Evolutionary conservation across 1,140 invertebrate genomes (phyloP).

Genomic region (Trachelipus rathkii): DNA sequence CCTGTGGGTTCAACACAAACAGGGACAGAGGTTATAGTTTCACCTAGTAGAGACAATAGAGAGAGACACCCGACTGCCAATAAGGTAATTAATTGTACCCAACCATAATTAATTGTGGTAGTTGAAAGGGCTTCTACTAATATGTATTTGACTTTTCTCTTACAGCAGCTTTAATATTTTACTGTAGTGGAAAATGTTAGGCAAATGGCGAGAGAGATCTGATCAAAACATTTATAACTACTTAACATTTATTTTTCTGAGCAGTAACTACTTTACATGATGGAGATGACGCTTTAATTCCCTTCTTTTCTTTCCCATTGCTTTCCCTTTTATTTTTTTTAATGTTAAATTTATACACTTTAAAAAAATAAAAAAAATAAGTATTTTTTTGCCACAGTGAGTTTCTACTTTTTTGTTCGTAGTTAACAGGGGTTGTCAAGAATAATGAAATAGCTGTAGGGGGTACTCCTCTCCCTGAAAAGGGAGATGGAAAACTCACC

Average conservation of each 20-base stretch:
- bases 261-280: too few species aligned
- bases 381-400: slow-evolving; percentile 20
- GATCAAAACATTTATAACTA: too few species aligned
- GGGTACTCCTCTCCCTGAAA: slow-evolving; percentile 51
- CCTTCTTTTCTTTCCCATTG: too few species aligned
- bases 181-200: too few species aligned
- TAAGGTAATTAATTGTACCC: slow-evolving; percentile 28
- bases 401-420: slow-evolving; percentile 38
- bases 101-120: neutral
- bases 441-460: slow-evolving; percentile 42
- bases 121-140: slow-evolving; percentile 5
- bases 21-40: slow-evolving; percentile 82
- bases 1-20: slow-evolving; percentile 80
- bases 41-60: slow-evolving; percentile 59
- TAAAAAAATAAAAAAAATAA: neutral
- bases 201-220: too few species aligned
- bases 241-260: too few species aligned
- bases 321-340: too few species aligned
- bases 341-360: too few species aligned
- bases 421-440: slow-evolving; percentile 57
- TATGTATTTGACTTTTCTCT: too few species aligned
- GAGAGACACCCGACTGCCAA: slow-evolving; percentile 43
- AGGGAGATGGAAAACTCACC: slow-evolving; percentile 22
- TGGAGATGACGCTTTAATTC: too few species aligned
- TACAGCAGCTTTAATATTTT: too few species aligned